Conservation (phyloP, 2,113 vertebrate species). For the Penelope pileata region DNA sequence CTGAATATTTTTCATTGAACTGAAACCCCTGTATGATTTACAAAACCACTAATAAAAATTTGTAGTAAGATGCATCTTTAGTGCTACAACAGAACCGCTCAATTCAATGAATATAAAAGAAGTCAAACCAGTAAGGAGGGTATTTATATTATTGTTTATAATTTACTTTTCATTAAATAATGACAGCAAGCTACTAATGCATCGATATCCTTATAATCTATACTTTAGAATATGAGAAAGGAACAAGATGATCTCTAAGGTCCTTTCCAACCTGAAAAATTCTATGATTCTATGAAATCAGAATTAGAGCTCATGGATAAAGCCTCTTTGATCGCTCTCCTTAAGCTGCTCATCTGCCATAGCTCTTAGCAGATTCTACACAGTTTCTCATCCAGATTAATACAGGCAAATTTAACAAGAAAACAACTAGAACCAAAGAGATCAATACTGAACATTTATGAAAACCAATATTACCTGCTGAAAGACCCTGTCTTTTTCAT, state of each 20-base stretch:
- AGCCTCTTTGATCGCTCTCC: neutral
- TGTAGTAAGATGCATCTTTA: neutral
- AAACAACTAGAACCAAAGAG: neutral
- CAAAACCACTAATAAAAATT: neutral
- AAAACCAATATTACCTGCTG: neutral
- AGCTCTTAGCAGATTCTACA: neutral
- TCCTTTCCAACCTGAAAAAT: no score
- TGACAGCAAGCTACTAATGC: neutral
- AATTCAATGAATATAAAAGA: neutral
- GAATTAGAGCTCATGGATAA: neutral
- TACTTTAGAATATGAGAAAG: neutral
- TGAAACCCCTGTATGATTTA: neutral
- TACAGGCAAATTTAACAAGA: neutral
- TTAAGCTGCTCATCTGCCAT: neutral
- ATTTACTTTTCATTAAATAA: neutral
- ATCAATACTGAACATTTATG: neutral
- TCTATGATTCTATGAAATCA: no score
- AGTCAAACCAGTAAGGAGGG: neutral
- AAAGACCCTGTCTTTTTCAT: neutral
- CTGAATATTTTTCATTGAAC: neutral
- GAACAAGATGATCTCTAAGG: no score
- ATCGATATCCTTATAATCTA: neutral
- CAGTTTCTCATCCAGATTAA: neutral
- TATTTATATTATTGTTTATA: neutral
- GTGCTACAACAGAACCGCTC: neutral